phyloP scores from a whole-genome alignment of 2,797 vertebrate genomes.

The Onychomys arenicola region DNA sequence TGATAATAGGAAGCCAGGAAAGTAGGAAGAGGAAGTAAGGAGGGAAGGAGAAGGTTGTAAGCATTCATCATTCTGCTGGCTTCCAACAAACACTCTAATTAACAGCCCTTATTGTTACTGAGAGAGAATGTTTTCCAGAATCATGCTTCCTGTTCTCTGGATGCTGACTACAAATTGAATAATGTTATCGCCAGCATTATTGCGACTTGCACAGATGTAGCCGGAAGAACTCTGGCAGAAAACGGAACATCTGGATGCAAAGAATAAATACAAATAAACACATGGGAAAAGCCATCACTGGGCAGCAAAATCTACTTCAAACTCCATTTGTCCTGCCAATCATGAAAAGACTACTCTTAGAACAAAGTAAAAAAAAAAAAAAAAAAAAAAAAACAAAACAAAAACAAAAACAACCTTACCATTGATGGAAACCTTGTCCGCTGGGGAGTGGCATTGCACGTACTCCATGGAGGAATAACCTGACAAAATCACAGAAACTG shows the following conservation, averaged over 20 bases:
- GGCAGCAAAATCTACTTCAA: not conserved
- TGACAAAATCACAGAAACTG: not conserved
- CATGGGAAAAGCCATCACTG: not conserved
- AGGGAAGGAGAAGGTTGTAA: not conserved
- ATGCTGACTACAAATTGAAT: not conserved
- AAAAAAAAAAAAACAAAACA: too few species aligned
- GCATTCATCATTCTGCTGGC: not conserved
- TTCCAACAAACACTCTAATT: not conserved
- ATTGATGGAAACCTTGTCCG: not conserved
- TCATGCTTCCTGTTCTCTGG: not conserved
- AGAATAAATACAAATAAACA: slow-evolving; percentile 61
- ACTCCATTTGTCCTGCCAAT: not conserved
- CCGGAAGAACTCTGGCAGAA: slow-evolving; percentile 7
- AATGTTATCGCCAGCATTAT: not conserved
- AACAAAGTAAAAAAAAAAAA: not conserved
- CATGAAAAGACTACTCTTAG: not conserved
- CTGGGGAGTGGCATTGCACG: not conserved
- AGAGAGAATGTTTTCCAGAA: not conserved
- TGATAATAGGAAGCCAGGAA: too few species aligned
- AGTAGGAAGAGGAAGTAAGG: not conserved
- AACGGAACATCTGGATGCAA: slow-evolving; percentile 61
- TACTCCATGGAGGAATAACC: not conserved
- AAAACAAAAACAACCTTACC: not conserved
- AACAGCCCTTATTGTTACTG: not conserved
- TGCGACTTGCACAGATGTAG: slow-evolving; percentile 35